A percentile compares a stretch with the other conserved stretches of the same genome.
These are phyloP conservation scores for Cyprichromis sp. DNA, from an alignment of 2,113 vertebrate genomes.

Conservation along the genomic window DNA sequence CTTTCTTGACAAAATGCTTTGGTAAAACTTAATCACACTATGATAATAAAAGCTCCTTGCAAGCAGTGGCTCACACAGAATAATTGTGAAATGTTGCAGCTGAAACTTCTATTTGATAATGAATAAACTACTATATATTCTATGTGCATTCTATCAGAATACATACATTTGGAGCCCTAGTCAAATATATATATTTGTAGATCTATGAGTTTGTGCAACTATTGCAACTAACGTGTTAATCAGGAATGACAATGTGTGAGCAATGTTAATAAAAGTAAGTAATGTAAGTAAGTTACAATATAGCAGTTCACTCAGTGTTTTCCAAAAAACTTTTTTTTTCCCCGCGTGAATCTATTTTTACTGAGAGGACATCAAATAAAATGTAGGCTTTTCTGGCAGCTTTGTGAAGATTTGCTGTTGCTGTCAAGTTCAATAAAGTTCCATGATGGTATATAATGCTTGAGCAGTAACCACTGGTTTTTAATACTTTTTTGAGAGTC, in stretches of 20 bases:
- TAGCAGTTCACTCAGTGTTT: background rate
- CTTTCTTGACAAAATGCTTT: background rate
- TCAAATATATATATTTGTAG: background rate
- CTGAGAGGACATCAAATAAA: background rate
- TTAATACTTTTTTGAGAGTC: background rate
- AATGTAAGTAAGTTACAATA: background rate
- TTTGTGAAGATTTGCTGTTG: background rate
- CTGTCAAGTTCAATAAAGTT: background rate
- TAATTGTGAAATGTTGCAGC: background rate
- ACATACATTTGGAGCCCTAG: background rate
- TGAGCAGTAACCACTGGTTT: background rate
- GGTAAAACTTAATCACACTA: background rate
- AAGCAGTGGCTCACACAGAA: background rate
- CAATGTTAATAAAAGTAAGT: background rate
- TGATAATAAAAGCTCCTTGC: background rate
- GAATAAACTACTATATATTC: background rate
- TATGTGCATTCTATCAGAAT: background rate
- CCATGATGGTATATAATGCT: background rate
- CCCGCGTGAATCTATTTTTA: background rate
- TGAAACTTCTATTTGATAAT: background rate
- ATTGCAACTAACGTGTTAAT: background rate
- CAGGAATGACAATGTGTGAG: background rate
- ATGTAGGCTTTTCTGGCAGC: background rate
- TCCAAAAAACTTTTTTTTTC: background rate
- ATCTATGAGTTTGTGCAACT: background rate